A percentile compares a stretch with the other conserved stretches of the same genome.
Evolutionary conservation across 2,888 invertebrate genomes (phyloP).

Genomic region (Chloroclystis v-ata): DNA sequence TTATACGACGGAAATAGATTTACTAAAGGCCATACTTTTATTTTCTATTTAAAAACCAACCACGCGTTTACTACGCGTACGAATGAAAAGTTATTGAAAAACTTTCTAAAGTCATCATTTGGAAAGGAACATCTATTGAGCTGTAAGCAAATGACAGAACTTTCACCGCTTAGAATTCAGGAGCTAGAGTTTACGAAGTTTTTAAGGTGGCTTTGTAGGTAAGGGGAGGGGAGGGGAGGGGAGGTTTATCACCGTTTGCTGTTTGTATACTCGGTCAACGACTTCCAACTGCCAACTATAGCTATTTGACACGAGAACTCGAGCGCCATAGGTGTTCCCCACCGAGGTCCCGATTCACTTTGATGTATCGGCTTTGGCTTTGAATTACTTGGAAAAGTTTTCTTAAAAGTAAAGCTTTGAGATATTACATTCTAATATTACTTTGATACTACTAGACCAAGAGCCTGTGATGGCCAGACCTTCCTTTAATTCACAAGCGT

Average conservation of each 20-base stretch:
- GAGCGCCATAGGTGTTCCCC: constrained; percentile 25
- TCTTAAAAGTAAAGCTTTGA: no score
- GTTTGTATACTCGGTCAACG: constrained; percentile 60
- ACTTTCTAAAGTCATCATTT: not conserved
- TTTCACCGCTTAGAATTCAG: constrained; percentile 50
- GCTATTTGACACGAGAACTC: constrained; percentile 60
- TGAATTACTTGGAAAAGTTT: not conserved
- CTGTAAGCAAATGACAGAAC: constrained; percentile 15
- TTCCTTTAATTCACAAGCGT: no score
- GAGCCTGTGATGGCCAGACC: no score
- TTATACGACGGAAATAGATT: no score
- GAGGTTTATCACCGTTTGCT: constrained; percentile 36
- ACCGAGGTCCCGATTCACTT: not conserved
- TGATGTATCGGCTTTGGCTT: not conserved
- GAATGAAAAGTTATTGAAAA: not conserved
- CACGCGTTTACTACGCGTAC: no score
- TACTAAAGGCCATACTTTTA: not conserved
- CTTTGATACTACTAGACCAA: no score
- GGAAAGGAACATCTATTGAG: constrained; percentile 9
- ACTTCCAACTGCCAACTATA: constrained; percentile 59
- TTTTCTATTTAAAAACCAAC: no score
- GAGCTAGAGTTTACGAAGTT: constrained; percentile 59
- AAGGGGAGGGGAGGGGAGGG: constrained; percentile 22
- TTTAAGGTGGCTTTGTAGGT: constrained; percentile 32
- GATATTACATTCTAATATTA: no score